These are phyloP conservation scores for Mungos mungo DNA, from an alignment of 2,113 vertebrate genomes.

Conservation along the genomic window DNA sequence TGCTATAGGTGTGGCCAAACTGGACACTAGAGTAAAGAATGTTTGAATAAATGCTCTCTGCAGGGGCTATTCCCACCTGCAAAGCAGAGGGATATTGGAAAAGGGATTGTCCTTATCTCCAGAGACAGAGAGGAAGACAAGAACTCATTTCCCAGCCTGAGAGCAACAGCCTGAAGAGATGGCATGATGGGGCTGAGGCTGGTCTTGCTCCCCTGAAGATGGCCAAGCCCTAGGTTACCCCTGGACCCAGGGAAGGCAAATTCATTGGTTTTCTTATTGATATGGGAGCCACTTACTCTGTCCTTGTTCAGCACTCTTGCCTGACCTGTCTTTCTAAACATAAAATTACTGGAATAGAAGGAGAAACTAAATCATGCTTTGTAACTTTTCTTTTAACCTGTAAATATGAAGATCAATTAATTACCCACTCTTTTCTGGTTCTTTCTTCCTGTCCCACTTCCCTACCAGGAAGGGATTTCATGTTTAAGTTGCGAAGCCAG, in stretches of 20 bases:
- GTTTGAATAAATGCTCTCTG: neutral
- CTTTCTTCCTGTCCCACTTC: neutral
- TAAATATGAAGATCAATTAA: neutral
- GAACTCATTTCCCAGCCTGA: neutral
- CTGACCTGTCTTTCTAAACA: neutral
- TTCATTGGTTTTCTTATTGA: neutral
- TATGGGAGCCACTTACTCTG: neutral
- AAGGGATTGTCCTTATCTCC: neutral
- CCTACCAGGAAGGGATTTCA: neutral
- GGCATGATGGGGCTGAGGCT: neutral
- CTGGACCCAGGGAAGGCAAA: neutral
- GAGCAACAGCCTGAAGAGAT: neutral
- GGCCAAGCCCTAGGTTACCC: neutral
- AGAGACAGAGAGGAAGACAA: neutral
- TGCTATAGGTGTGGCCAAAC: neutral
- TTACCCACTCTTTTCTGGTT: neutral
- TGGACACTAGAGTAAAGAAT: neutral
- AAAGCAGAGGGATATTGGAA: neutral
- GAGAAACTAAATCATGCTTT: neutral
- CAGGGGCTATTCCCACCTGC: neutral
- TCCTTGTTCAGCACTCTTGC: neutral
- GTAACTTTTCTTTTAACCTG: neutral
- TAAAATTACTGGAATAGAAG: neutral
- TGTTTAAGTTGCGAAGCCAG: neutral
- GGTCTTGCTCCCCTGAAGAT: neutral